phyloP scores from a whole-genome alignment of 1,140 invertebrate genomes.

The Centruroides vittatus region DNA sequence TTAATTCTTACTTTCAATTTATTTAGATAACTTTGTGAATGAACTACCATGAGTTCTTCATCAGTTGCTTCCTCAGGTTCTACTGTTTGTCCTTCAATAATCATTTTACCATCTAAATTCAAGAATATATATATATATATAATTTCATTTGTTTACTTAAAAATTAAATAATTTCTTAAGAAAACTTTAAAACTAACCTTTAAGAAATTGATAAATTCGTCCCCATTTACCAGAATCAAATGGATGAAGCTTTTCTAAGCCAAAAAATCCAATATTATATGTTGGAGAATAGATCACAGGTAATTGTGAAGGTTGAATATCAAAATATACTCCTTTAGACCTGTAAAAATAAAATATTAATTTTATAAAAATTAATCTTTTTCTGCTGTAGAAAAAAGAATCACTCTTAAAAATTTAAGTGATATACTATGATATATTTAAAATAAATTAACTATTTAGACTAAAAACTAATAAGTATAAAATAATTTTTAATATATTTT shows the following conservation, averaged over 20 bases:
- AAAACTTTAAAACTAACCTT: constrained; percentile 34
- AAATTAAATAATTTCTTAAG: constrained; percentile 11
- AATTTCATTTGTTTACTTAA: constrained; percentile 6
- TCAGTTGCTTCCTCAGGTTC: constrained; percentile 49
- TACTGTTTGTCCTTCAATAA: constrained; percentile 28
- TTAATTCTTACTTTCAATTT: constrained; percentile 30
- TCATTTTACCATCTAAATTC: constrained; percentile 26
- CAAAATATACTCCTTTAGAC: constrained; percentile 7
- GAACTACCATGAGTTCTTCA: constrained; percentile 52
- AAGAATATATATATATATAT: neutral
- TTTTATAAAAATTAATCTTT: too few relatives aligned
- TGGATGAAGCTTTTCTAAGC: constrained; percentile 69
- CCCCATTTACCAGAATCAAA: constrained; percentile 78
- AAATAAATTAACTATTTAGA: too few relatives aligned
- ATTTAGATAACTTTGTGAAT: constrained; percentile 53
- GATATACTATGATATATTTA: too few relatives aligned
- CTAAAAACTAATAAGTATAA: too few relatives aligned
- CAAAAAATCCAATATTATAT: constrained; percentile 67
- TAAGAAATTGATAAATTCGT: constrained; percentile 42
- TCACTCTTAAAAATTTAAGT: too few relatives aligned
- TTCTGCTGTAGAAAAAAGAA: too few relatives aligned
- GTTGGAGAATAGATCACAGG: constrained; percentile 59
- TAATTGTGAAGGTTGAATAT: constrained; percentile 3
- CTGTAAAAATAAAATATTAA: too few relatives aligned
- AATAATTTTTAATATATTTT: too few relatives aligned